Conservation (phyloP, 2,888 invertebrate species). For the Galeopsomyia nigrocyanea region DNA sequence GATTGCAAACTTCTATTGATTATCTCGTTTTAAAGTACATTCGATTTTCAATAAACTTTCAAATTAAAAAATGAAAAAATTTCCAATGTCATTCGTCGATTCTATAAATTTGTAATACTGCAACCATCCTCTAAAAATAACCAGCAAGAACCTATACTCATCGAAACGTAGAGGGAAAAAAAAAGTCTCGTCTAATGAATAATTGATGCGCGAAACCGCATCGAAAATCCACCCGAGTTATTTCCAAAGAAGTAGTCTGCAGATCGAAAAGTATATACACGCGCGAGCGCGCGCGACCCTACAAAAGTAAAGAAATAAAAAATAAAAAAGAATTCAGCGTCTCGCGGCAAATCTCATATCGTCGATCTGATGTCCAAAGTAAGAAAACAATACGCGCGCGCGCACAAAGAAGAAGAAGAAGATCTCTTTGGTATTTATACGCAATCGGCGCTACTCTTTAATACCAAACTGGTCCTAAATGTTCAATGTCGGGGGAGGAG, state of each 20-base stretch:
- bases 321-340: not conserved
- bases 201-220: too few relatives aligned
- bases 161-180: too few relatives aligned
- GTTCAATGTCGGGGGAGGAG: slow-evolving; percentile 21
- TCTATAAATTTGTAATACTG: not conserved
- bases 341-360: not conserved
- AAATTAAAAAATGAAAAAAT: too few relatives aligned
- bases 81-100: too few relatives aligned
- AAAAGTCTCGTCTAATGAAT: too few relatives aligned
- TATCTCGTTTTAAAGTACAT: too few relatives aligned
- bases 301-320: not conserved
- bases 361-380: slow-evolving; percentile 17
- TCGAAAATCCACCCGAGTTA: not conserved
- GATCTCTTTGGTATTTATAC: slow-evolving; percentile 31
- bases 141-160: not conserved
- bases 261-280: too few relatives aligned
- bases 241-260: slow-evolving; percentile 9
- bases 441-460: slow-evolving; percentile 20
- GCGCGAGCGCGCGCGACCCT: too few relatives aligned
- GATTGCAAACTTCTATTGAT: too few relatives aligned
- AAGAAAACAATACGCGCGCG: slow-evolving; percentile 35
- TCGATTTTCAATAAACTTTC: too few relatives aligned
- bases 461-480: slow-evolving; percentile 36
- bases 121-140: not conserved
- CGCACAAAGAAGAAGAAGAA: too few relatives aligned